A percentile compares a stretch with the other conserved stretches of the same genome.
phyloP scores from a whole-genome alignment of 2,888 invertebrate species.

The Sinotaia quadrata region DNA sequence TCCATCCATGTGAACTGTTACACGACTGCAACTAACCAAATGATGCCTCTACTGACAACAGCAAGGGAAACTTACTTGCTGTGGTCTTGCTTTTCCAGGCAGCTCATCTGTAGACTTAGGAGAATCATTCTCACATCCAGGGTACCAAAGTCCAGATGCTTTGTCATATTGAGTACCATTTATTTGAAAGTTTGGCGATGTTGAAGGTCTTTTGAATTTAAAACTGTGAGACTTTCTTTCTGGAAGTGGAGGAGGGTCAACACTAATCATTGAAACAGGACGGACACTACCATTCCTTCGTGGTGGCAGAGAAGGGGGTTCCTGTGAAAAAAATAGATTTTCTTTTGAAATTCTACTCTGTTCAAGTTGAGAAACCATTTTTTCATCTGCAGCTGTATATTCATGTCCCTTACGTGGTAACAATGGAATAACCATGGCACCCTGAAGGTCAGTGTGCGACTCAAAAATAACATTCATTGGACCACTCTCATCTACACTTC shows the following conservation, averaged over 20 bases:
- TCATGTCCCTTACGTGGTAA: no score
- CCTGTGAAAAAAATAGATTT: no score
- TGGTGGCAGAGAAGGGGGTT: slow-evolving; percentile 23
- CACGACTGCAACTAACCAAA: no score
- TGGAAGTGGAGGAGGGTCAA: slow-evolving; percentile 24
- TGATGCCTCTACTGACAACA: no score
- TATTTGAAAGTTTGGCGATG: slow-evolving; percentile 14
- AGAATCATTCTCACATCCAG: neutral
- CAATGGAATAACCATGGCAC: no score
- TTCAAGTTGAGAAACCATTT: no score
- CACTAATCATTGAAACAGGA: neutral
- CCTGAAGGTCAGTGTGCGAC: no score
- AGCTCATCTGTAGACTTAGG: neutral
- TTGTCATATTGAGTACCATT: neutral
- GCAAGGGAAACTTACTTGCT: neutral
- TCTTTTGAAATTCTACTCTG: no score
- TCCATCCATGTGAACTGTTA: no score
- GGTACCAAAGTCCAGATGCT: neutral
- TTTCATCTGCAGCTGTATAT: no score
- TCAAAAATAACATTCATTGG: no score
- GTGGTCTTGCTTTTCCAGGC: neutral
- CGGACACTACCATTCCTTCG: slow-evolving; percentile 23
- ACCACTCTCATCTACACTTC: no score
- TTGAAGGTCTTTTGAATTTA: slow-evolving; percentile 6
- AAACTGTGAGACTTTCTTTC: slow-evolving; percentile 25